These are phyloP conservation scores for Ormyrus labotus DNA, from an alignment of 2,888 invertebrate species.

Conservation along the genomic window DNA sequence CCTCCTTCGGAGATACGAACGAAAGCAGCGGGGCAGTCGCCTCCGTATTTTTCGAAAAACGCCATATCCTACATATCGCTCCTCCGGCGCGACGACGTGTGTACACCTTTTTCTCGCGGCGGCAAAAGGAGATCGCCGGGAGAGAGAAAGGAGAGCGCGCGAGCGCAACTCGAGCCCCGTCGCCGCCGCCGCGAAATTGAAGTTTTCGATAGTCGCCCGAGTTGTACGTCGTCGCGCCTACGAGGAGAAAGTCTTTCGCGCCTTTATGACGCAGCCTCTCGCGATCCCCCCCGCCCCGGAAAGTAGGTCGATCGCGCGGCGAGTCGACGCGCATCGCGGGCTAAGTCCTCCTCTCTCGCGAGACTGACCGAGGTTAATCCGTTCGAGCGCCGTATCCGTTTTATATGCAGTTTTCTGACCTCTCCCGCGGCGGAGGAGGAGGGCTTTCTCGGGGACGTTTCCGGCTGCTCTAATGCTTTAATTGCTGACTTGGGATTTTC, in stretches of 20 bases:
- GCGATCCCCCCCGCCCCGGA: slow-evolving; percentile 16
- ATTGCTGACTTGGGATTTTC: background rate
- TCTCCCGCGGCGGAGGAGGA: background rate
- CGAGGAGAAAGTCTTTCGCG: slow-evolving; percentile 47
- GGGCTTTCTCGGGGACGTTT: background rate
- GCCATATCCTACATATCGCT: background rate
- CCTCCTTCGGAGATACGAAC: too few species aligned
- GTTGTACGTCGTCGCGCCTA: background rate
- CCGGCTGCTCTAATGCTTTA: slow-evolving; percentile 25
- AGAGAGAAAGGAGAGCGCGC: slow-evolving; percentile 28
- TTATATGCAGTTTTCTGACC: background rate
- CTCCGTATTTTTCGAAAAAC: background rate
- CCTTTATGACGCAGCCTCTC: slow-evolving; percentile 6
- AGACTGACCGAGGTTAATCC: slow-evolving; percentile 40
- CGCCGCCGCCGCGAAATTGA: slow-evolving; percentile 18
- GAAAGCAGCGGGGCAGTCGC: too few species aligned
- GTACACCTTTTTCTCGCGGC: background rate
- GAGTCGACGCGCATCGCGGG: slow-evolving; percentile 10
- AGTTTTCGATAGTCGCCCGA: slow-evolving; percentile 23
- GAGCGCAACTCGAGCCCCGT: background rate
- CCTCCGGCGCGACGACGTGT: too few species aligned
- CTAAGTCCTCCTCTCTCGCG: background rate
- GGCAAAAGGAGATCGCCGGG: background rate
- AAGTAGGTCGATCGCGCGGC: slow-evolving; percentile 48
- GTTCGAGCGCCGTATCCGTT: slow-evolving; percentile 27